Evolutionary conservation across 2,888 invertebrate genomes (phyloP).

Genomic region (Drosophila neoperkinsi): DNA sequence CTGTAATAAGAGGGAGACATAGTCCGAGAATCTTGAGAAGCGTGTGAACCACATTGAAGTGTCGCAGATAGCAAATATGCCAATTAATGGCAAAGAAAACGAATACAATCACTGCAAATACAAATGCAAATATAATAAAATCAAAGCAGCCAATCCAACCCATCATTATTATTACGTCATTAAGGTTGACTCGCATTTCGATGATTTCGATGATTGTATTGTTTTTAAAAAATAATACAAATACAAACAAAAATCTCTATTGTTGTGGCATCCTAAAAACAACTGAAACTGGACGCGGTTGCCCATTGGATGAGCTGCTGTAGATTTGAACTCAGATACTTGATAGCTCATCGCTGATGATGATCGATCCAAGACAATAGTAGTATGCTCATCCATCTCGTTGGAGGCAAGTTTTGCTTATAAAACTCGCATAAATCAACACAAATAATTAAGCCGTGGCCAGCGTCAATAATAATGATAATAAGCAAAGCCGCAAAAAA

Average conservation of each 20-base stretch:
- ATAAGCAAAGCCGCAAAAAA: conserved; percentile 36
- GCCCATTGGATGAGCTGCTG: conserved; percentile 1
- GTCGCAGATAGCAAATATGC: conserved; percentile 28
- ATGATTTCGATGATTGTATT: conserved; percentile 1
- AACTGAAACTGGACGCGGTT: conserved; percentile 24
- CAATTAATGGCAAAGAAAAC: conserved; percentile 54
- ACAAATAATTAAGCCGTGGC: conserved; percentile 68
- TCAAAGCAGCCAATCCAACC: conserved; percentile 30
- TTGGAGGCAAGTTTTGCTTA: conserved; percentile 33
- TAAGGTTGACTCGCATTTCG: conserved; percentile 51
- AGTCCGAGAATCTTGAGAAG: conserved; percentile 20
- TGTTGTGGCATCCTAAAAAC: conserved; percentile 26
- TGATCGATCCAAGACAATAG: conserved; percentile 44
- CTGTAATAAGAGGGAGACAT: conserved; percentile 1
- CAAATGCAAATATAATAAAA: conserved; percentile 38
- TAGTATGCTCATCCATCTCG: conserved; percentile 14
- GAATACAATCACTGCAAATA: conserved; percentile 32
- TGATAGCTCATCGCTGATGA: conserved; percentile 7
- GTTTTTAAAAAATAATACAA: neutral
- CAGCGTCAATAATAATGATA: conserved; percentile 45
- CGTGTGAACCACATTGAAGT: conserved; percentile 62
- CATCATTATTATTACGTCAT: conserved; percentile 72
- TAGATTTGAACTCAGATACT: conserved; percentile 11
- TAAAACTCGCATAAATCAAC: conserved; percentile 79
- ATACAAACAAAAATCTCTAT: conserved; percentile 7